A percentile compares a stretch with the other conserved stretches of the same genome.
phyloP scores from a whole-genome alignment of 2,113 vertebrate genomes.

The Meriones unguiculatus region DNA sequence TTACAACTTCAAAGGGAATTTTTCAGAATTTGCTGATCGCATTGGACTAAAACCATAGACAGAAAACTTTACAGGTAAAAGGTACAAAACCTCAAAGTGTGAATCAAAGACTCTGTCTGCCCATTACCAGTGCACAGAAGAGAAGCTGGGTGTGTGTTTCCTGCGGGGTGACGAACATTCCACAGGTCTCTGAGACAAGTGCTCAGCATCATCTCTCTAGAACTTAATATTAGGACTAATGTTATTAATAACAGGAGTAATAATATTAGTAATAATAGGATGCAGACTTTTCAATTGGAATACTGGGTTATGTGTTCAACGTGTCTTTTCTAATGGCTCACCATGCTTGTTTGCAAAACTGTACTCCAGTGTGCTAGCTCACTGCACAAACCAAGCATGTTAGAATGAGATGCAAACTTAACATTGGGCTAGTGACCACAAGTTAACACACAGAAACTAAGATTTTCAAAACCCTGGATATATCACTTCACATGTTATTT shows the following conservation, averaged over 20 bases:
- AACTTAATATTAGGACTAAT: background rate
- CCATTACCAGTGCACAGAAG: background rate
- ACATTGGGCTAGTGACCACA: constrained; percentile 27
- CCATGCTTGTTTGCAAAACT: constrained; percentile 35
- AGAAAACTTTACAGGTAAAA: background rate
- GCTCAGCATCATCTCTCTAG: background rate
- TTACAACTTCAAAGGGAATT: background rate
- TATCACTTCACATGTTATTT: background rate
- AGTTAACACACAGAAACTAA: background rate
- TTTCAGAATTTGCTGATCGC: constrained; percentile 34
- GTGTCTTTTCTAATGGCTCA: background rate
- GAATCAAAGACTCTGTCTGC: background rate
- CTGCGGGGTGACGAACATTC: background rate
- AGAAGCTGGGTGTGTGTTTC: background rate
- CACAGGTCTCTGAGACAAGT: background rate
- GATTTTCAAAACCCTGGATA: constrained; percentile 36
- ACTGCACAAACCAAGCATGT: background rate
- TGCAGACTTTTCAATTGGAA: background rate
- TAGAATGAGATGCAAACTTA: constrained; percentile 15
- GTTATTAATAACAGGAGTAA: too few species aligned
- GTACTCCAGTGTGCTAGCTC: background rate
- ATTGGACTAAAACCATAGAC: background rate
- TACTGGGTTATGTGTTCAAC: background rate
- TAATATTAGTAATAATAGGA: constrained; percentile 17
- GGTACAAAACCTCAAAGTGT: background rate